A percentile compares a stretch with the other conserved stretches of the same genome.
Conservation (phyloP, 2,113 vertebrate species). For the Baryphthengus martii region DNA sequence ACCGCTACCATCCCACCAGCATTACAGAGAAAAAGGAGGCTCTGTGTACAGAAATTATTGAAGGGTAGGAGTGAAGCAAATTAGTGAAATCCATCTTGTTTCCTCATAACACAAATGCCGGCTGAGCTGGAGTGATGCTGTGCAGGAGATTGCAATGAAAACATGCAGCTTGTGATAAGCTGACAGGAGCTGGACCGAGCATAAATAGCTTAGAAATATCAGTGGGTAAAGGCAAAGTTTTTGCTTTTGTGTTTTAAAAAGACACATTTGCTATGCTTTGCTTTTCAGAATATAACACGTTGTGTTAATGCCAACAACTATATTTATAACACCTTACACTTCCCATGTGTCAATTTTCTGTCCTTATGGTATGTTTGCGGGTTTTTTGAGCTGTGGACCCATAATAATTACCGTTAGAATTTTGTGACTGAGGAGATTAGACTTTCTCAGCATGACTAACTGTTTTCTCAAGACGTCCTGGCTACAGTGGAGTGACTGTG, state of each 20-base stretch:
- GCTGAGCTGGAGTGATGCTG: slow-evolving; percentile 35
- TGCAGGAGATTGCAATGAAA: slow-evolving; percentile 47
- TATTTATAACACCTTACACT: slow-evolving; percentile 15
- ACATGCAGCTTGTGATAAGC: slow-evolving; percentile 40
- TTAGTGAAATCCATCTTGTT: slow-evolving; percentile 13
- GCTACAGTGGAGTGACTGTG: neutral
- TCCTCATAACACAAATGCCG: slow-evolving; percentile 26
- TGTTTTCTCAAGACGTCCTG: slow-evolving; percentile 32
- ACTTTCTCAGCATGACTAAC: slow-evolving; percentile 27
- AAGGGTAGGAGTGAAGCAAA: neutral
- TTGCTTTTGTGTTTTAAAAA: slow-evolving; percentile 13
- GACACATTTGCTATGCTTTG: slow-evolving; percentile 16
- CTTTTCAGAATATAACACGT: neutral
- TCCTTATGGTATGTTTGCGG: neutral
- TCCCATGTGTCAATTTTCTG: neutral
- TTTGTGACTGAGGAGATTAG: neutral
- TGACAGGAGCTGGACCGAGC: slow-evolving; percentile 29
- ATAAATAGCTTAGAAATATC: slow-evolving; percentile 42
- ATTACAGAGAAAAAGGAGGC: neutral
- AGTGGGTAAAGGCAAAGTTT: slow-evolving; percentile 10
- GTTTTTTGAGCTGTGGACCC: neutral
- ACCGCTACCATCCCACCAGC: neutral
- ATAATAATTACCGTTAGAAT: neutral
- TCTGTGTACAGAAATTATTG: neutral
- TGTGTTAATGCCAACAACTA: neutral